Evolutionary conservation across 2,113 vertebrate genomes (phyloP), one percentile per base, ranked within the genome.

Genomic region (Corythaixoides concolor): DNA sequence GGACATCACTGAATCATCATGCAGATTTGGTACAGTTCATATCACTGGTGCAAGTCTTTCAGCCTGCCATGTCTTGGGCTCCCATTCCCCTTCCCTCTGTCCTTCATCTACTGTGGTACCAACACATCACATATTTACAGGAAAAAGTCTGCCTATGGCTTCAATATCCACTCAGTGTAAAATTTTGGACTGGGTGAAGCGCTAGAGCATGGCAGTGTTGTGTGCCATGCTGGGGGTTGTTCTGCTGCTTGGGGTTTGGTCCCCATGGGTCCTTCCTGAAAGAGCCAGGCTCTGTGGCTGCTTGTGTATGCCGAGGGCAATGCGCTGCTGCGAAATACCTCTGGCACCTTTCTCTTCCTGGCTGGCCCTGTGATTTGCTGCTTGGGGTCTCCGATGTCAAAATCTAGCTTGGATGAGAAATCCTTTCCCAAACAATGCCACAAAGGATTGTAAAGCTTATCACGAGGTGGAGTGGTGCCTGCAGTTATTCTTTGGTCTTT

Each of bases 251-350:
- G 27, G 43, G 20, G 4, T 78, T 72, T 23, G 9, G 43, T 64
- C 9, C 41, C 35, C 18, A 12, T 2, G 47, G 30, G 5, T 19
- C 21, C 28, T 1, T 0, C 26, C 30, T 28, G 49, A 27, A 74
- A 63, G 10, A 63, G 2, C 1, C 9, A 50, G 18, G 33, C 9
- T 77, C 50, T 37, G 18, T 0, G 12, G 45, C 20, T 1, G 6
- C 18, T 41, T 35, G 5, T 0, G 0, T 37, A 24, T 1, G 5
- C 23, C 1, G 2, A 9, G 47, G 58, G 35, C 6, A 26, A 14
- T 0, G 1, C 0, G 1, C 0, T 55, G 30, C 68, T 59, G 32
- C 14, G 43, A 67, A 60, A 70, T 15, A 49, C 9, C 23, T 47
- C 1, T 0, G 33, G 30, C 21, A 63, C 12, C 14, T 75, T 55